Conservation (phyloP, 53 echinoderm and acorn worm genomes). For the Henricia sp. region DNA sequence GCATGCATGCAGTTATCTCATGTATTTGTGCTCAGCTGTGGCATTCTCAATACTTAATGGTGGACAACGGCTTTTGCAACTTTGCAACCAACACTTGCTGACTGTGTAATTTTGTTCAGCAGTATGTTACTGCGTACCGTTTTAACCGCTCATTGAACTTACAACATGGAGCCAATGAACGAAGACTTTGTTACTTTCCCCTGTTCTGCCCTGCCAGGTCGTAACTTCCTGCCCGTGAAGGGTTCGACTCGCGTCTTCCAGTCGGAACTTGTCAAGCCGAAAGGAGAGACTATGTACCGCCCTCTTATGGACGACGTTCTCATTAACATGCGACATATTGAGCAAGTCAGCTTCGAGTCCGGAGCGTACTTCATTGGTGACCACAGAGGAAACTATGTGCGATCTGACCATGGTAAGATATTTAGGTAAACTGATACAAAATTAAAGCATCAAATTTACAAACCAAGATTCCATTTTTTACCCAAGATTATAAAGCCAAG, state of each 20-base stretch:
- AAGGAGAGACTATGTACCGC: conserved; percentile 82
- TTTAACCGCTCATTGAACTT: not conserved
- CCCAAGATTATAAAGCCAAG: no score
- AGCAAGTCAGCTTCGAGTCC: conserved; percentile 90
- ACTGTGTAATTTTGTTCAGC: not conserved
- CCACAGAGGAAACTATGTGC: conserved; percentile 70
- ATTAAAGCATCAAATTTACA: no score
- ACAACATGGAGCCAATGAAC: conserved; percentile 38
- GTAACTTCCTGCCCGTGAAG: conserved; percentile 79
- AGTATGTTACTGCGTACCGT: not conserved
- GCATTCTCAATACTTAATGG: not conserved
- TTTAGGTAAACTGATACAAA: no score
- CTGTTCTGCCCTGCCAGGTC: conserved; percentile 67
- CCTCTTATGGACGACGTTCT: conserved; percentile 82
- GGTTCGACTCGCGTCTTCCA: conserved; percentile 79
- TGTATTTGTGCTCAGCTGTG: not conserved
- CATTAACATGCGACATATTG: conserved; percentile 82
- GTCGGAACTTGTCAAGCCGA: conserved; percentile 81
- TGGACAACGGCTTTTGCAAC: not conserved
- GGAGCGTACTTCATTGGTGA: conserved; percentile 82
- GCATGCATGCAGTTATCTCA: not conserved
- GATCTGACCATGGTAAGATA: conserved; percentile 75
- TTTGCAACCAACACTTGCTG: not conserved
- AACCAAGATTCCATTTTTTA: no score
- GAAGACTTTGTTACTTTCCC: conserved; percentile 25